A percentile compares a stretch with the other conserved stretches of the same genome.
Conservation (phyloP, 1,140 invertebrate genomes). For the Lepeophtheirus salmonis region DNA sequence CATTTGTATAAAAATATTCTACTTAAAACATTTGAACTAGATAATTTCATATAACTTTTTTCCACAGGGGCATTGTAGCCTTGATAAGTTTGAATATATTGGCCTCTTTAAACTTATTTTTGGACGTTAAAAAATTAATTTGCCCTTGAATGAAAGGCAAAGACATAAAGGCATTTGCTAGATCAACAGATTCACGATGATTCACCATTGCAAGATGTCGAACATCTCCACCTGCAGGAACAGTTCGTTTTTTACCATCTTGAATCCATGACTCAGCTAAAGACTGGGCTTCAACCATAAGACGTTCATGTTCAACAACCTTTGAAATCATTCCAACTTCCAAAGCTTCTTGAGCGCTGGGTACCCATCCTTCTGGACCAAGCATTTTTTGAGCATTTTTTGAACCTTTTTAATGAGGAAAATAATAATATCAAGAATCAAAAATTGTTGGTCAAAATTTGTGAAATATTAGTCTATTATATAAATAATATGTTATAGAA, state of each 20-base stretch:
- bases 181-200: conserved; percentile 6
- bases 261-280: conserved; percentile 9
- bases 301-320: conserved; percentile 6
- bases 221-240: not conserved
- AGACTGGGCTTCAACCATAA: conserved; percentile 4
- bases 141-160: conserved; percentile 2
- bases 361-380: conserved; percentile 12
- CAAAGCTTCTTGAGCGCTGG: conserved; percentile 6
- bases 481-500: not conserved
- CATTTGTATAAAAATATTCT: too few species aligned
- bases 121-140: conserved; percentile 12
- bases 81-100: conserved; percentile 10
- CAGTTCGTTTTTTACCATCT: not conserved
- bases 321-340: not conserved
- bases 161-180: conserved; percentile 16
- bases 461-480: not conserved
- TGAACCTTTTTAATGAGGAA: not conserved
- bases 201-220: conserved; percentile 12
- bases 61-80: not conserved
- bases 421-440: not conserved
- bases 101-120: not conserved
- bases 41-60: conserved; percentile 1
- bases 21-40: not conserved
- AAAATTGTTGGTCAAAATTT: too few species aligned
- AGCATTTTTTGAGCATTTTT: not conserved